phyloP scores from a whole-genome alignment of 2,888 invertebrate species.

The Eurytoma californica region DNA sequence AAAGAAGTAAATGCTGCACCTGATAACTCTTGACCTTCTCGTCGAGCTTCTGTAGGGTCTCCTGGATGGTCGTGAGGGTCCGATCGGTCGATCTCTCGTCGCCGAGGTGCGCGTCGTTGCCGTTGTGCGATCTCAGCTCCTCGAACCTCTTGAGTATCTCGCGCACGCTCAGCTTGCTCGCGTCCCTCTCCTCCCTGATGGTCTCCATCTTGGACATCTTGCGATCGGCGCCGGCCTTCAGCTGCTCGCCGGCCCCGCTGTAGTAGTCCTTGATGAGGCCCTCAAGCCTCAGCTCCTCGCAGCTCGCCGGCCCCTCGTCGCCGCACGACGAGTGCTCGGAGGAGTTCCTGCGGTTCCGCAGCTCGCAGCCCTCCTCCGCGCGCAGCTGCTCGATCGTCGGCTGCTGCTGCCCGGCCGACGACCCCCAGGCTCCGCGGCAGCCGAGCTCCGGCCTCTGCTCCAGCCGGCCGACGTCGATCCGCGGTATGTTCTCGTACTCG shows the following conservation, averaged over 20 bases:
- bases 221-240: slow-evolving; percentile 59
- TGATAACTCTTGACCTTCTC: slow-evolving; percentile 74
- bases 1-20: slow-evolving; percentile 58
- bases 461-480: slow-evolving; percentile 70
- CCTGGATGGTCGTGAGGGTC: slow-evolving; percentile 73
- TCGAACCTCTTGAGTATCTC: slow-evolving; percentile 90
- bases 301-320: slow-evolving; percentile 54
- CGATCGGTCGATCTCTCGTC: slow-evolving; percentile 70
- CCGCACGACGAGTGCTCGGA: slow-evolving; percentile 21
- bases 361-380: slow-evolving; percentile 68
- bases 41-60: slow-evolving; percentile 74
- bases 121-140: slow-evolving; percentile 77
- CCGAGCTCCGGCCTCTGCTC: slow-evolving; percentile 60
- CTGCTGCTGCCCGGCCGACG: slow-evolving; percentile 59
- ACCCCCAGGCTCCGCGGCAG: slow-evolving; percentile 19
- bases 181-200: slow-evolving; percentile 86
- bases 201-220: slow-evolving; percentile 82
- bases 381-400: slow-evolving; percentile 71
- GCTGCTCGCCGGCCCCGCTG: slow-evolving; percentile 65
- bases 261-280: slow-evolving; percentile 70
- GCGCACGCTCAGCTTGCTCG: slow-evolving; percentile 87
- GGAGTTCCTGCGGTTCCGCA: slow-evolving; percentile 65
- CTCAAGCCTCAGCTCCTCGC: slow-evolving; percentile 64
- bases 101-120: slow-evolving; percentile 61
- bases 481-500: slow-evolving; percentile 73